A percentile compares a stretch with the other conserved stretches of the same genome.
Conservation (phyloP, 2,113 vertebrate genomes). For the Parus major region DNA sequence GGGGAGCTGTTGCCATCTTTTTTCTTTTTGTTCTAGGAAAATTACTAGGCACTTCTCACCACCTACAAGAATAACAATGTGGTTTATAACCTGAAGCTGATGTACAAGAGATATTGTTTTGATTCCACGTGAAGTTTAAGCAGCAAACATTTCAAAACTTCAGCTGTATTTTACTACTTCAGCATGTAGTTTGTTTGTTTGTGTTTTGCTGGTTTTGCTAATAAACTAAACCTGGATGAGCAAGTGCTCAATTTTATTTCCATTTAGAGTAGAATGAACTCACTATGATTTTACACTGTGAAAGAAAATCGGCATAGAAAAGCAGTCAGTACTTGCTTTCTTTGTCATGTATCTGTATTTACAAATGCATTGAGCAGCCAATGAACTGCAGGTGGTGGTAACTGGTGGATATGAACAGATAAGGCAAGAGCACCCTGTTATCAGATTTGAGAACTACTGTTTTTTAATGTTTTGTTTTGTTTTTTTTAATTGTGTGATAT, state of each 20-base stretch:
- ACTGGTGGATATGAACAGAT: neutral
- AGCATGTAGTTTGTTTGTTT: neutral
- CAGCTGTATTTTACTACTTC: neutral
- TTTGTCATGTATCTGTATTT: neutral
- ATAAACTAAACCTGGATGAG: neutral
- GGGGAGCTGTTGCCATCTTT: accelerated
- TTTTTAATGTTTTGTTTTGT: neutral
- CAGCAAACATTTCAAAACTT: neutral
- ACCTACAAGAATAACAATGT: neutral
- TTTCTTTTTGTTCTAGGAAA: neutral
- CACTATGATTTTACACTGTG: neutral
- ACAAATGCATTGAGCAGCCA: neutral
- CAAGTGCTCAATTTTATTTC: neutral
- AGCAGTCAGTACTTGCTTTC: neutral
- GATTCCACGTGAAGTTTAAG: neutral
- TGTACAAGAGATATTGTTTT: neutral
- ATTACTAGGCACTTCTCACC: neutral
- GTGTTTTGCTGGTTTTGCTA: neutral
- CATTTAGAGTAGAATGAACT: neutral
- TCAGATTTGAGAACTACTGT: neutral
- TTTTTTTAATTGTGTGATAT: neutral
- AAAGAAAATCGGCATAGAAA: neutral
- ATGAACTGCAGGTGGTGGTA: neutral
- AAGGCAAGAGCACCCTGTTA: neutral
- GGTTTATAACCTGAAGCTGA: neutral